These are phyloP conservation scores for Chrysotoxum bicinctum DNA, from an alignment of 2,888 invertebrate species.

Conservation along the genomic window DNA sequence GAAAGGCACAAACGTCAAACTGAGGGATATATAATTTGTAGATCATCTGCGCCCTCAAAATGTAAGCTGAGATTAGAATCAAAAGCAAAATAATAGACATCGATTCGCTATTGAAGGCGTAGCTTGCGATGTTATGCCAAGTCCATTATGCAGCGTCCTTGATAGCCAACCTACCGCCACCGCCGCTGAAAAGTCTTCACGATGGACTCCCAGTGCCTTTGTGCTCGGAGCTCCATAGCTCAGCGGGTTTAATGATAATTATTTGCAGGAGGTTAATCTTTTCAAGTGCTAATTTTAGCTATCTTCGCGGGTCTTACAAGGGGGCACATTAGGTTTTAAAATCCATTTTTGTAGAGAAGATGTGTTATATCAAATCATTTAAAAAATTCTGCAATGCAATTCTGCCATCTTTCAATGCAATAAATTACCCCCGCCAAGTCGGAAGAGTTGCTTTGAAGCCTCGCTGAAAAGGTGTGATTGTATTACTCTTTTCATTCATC, in stretches of 20 bases:
- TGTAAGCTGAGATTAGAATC: slow-evolving; percentile 56
- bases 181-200: neutral
- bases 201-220: slow-evolving; percentile 40
- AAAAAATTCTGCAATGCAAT: slow-evolving; percentile 25
- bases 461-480: slow-evolving; percentile 19
- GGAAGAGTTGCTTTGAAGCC: slow-evolving; percentile 25
- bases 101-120: slow-evolving; percentile 41
- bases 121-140: slow-evolving; percentile 9
- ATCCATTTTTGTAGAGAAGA: neutral
- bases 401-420: slow-evolving; percentile 1
- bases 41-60: slow-evolving; percentile 47
- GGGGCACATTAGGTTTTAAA: neutral
- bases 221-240: slow-evolving; percentile 49
- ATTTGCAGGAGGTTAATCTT: slow-evolving; percentile 79
- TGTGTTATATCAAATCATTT: neutral
- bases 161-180: neutral
- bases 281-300: slow-evolving; percentile 79
- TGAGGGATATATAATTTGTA: slow-evolving; percentile 65
- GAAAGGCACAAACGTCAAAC: slow-evolving; percentile 49
- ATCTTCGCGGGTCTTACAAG: neutral
- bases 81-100: slow-evolving; percentile 49
- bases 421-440: slow-evolving; percentile 11
- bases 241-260: slow-evolving; percentile 74
- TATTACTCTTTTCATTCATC: slow-evolving; percentile 8
- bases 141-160: slow-evolving; percentile 50